phyloP scores from a whole-genome alignment of 1,140 invertebrate genomes.

The Pseudobourletiella spinata region DNA sequence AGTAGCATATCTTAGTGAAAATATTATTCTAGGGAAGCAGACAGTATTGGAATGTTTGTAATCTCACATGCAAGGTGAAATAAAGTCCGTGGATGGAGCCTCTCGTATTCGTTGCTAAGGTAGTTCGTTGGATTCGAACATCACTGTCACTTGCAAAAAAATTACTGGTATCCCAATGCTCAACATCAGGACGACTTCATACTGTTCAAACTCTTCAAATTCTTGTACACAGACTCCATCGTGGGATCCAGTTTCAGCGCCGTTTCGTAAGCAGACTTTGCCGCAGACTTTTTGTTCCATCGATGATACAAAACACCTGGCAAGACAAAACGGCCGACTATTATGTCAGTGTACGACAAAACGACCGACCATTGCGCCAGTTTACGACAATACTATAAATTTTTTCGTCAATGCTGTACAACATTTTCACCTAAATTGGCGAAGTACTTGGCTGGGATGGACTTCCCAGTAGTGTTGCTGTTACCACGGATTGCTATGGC shows the following conservation, averaged over 20 bases:
- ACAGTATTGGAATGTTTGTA: too few relatives aligned
- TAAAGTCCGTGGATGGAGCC: too few relatives aligned
- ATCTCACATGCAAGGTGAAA: too few relatives aligned
- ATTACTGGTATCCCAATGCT: too few relatives aligned
- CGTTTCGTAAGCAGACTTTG: constrained; percentile 62
- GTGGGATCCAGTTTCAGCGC: constrained; percentile 63
- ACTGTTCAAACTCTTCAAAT: constrained; percentile 50
- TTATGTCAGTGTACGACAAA: background rate
- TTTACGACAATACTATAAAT: background rate
- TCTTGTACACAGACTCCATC: constrained; percentile 54
- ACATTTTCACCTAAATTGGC: constrained; percentile 75
- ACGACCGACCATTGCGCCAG: background rate
- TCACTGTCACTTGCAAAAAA: too few relatives aligned
- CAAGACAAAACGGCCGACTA: constrained; percentile 38
- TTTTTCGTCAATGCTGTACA: background rate
- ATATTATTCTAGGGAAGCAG: too few relatives aligned
- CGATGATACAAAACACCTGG: constrained; percentile 85
- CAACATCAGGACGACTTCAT: too few relatives aligned
- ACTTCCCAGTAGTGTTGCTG: constrained; percentile 53
- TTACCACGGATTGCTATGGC: constrained; percentile 42
- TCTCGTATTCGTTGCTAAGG: too few relatives aligned
- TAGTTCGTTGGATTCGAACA: too few relatives aligned
- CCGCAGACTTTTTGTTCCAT: constrained; percentile 69
- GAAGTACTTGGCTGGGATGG: constrained; percentile 53
- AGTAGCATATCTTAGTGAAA: too few relatives aligned